Evolutionary conservation across 2,113 vertebrate genomes (phyloP).

Genomic region (western clawed frog (Xenopus tropicalis)): UCB_Xtro_10.0 CM004443.2:47180501-47181000

Average conservation of each 20-base stretch:
- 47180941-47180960: slow-evolving; percentile 51
- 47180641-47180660: too few species aligned
- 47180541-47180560: too few species aligned
- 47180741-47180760: slow-evolving; percentile 48
- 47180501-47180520: too few species aligned
- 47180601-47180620: too few species aligned
- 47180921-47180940: slow-evolving; percentile 26
- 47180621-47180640: too few species aligned
- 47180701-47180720: slow-evolving; percentile 31
- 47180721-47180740: slow-evolving; percentile 49
- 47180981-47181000: too few species aligned
- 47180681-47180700: slow-evolving; percentile 18
- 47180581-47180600: too few species aligned
- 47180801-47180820: slow-evolving; percentile 51
- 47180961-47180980: slow-evolving; percentile 48
- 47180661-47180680: slow-evolving; percentile 10
- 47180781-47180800: slow-evolving; percentile 54
- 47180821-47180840: slow-evolving; percentile 49
- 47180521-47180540: too few species aligned
- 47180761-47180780: slow-evolving; percentile 39
- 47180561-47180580: too few species aligned
- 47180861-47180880: slow-evolving; percentile 56
- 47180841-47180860: slow-evolving; percentile 49
- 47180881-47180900: slow-evolving; percentile 43
- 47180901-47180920: slow-evolving; percentile 27